These are phyloP conservation scores for Notospermus geniculatus DNA, from an alignment of 1,140 invertebrate genomes.

Conservation along the genomic window DNA sequence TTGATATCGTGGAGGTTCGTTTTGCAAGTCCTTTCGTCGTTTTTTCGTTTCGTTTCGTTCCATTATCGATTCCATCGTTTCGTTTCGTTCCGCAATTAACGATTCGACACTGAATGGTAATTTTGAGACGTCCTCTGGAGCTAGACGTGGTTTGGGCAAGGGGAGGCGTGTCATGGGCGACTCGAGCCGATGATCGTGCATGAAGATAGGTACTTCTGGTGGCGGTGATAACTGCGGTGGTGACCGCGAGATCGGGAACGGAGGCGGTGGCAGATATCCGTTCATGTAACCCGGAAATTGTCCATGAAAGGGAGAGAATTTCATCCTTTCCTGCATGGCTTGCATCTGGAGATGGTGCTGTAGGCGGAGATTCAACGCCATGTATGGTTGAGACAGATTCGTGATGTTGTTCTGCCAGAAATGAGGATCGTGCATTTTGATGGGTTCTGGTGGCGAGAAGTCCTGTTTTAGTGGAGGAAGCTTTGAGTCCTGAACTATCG, in stretches of 20 bases:
- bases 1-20: conserved; percentile 70
- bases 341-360: conserved; percentile 6
- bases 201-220: neutral
- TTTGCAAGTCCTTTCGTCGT: conserved; percentile 12
- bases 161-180: neutral
- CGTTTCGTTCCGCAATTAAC: neutral
- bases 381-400: neutral
- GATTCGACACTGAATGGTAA: conserved; percentile 10
- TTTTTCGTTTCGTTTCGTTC: conserved; percentile 8
- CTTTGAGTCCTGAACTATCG: no score
- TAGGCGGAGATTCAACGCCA: conserved; percentile 4
- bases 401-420: conserved; percentile 1
- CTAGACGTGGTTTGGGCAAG: neutral
- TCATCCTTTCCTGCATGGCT: conserved; percentile 1
- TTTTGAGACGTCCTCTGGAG: neutral
- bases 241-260: conserved; percentile 5
- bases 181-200: neutral
- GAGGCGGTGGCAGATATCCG: conserved; percentile 6
- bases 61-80: no score
- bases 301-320: neutral
- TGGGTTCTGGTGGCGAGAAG: neutral
- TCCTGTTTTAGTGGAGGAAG: neutral
- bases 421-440: conserved; percentile 3
- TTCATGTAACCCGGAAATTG: conserved; percentile 2
- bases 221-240: conserved; percentile 9